Conservation (phyloP, 2,888 invertebrate species). For the Glyphotaelius pellucidus region DNA sequence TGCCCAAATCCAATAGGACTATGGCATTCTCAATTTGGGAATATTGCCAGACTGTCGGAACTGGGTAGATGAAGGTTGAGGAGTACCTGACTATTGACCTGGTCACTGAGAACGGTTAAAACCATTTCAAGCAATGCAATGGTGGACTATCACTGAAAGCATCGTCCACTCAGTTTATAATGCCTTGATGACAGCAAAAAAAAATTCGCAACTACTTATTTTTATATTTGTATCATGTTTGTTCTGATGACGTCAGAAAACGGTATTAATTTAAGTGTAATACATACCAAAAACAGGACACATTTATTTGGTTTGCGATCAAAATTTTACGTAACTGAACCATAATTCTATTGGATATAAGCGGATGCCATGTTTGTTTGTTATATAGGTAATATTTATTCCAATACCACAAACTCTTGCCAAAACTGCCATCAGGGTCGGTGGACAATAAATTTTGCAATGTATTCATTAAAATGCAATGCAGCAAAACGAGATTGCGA, state of each 20-base stretch:
- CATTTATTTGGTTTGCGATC: background rate
- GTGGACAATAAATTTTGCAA: background rate
- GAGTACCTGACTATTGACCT: background rate
- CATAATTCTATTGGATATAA: background rate
- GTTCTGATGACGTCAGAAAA: no score
- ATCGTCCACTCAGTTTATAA: background rate
- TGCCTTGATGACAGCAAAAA: background rate
- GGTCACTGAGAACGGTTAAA: background rate
- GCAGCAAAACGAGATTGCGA: background rate
- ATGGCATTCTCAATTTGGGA: background rate
- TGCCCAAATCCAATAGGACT: background rate
- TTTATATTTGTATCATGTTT: no score
- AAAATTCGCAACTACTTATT: background rate
- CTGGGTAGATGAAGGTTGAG: background rate
- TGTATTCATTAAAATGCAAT: background rate
- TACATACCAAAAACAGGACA: background rate
- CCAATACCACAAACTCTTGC: background rate
- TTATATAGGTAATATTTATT: background rate
- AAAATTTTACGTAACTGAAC: background rate
- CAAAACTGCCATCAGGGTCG: background rate
- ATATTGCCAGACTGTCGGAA: background rate
- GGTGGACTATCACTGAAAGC: background rate
- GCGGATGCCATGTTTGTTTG: background rate
- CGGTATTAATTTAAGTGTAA: no score
- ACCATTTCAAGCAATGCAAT: background rate